Evolutionary conservation across 2,797 vertebrate species (phyloP), one percentile per base, ranked within the genome.

Genomic region (Streptopelia turtur): DNA sequence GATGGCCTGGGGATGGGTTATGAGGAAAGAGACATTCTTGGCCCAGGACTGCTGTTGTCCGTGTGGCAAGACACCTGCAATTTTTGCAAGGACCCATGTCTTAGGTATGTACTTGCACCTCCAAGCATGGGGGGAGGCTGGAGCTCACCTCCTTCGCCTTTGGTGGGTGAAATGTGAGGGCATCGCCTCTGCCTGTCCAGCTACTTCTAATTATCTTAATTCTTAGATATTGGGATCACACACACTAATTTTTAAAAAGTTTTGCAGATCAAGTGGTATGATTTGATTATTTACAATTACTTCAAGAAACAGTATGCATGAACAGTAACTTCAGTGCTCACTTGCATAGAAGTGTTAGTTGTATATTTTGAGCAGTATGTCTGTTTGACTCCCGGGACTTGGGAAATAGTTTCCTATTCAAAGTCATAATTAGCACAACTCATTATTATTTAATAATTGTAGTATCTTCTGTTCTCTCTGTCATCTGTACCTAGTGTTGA

Each of bases 1-100:
- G 21, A 16, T 1, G 0, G 3, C 16, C 41, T 30, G 15, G 31
- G 14, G 27, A 56, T 0, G 6, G 10, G 28, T 30, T 35, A 22
- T 0, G 6, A 68, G n/a, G 41, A 55, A 24, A 7, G 35, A 68
- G 18, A 1, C 1, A 0, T 1, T 13, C 1, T 0, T 56, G 45
- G 24, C 2, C 1, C 7, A 13, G 56, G 16, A 33, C 18, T n/a
- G 53, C 21, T 80, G 25, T 7, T 4, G 10, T 41, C 49, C 47
- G 12, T 0, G 0, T 22, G 20, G 27, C 33, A 12, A n/a, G 24
- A 14, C 10, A 5, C 13, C 14, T 16, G 0, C 7, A 13, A 14
- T 22, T 15, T 52, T 68, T 39, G 22, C 56, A 13, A 28, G 16
- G 12, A 4, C 24, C 13, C 0, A 1, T 47, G 68, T 18, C 15